phyloP scores from a whole-genome alignment of 2,113 vertebrate genomes.

The Eleginops maclovinus region DNA sequence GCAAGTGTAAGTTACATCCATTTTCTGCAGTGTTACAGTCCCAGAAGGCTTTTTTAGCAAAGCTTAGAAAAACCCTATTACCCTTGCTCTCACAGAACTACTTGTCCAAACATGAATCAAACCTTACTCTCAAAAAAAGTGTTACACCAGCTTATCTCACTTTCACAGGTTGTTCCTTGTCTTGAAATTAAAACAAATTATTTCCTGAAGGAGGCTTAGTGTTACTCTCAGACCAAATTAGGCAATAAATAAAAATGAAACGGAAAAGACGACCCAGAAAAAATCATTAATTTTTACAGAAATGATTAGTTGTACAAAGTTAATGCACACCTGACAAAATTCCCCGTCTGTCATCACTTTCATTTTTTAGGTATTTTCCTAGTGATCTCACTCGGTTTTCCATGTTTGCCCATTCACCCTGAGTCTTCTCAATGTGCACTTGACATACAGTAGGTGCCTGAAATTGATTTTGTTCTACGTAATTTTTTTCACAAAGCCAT shows the following conservation, averaged over 20 bases:
- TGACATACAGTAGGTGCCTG: background rate
- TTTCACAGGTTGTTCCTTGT: background rate
- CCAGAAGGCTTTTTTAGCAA: no score
- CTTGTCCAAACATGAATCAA: background rate
- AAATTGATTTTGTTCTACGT: background rate
- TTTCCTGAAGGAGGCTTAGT: conserved; percentile 8
- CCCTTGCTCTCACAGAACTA: background rate
- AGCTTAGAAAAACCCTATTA: background rate
- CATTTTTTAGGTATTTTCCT: conserved; percentile 12
- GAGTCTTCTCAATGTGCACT: background rate
- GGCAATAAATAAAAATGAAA: no score
- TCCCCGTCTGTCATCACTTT: background rate
- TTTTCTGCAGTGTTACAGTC: background rate
- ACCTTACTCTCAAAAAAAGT: background rate
- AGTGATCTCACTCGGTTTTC: no score
- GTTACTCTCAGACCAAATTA: background rate
- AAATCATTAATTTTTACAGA: background rate
- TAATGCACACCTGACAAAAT: no score
- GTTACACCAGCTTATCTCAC: background rate
- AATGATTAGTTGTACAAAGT: background rate
- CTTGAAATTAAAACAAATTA: background rate
- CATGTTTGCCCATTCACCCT: background rate
- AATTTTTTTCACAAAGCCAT: background rate
- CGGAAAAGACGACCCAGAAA: background rate
- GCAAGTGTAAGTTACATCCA: background rate